These are phyloP conservation scores for Mayetiola destructor DNA, from an alignment of 2,888 invertebrate species.

Conservation along the genomic window DNA sequence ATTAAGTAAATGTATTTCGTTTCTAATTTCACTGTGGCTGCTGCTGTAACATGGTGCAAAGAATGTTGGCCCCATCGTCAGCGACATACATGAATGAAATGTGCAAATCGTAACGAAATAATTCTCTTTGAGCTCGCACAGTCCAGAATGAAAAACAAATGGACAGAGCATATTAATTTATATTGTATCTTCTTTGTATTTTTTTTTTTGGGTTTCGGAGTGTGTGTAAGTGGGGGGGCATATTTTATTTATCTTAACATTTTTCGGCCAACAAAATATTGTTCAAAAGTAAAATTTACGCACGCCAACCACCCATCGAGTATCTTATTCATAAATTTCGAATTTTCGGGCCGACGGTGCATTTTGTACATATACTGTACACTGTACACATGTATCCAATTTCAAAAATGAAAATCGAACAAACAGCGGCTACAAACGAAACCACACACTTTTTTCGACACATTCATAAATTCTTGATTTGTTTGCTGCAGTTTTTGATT, in stretches of 20 bases:
- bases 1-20: neutral
- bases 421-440: no score
- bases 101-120: slow-evolving; percentile 6
- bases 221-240: slow-evolving; percentile 7
- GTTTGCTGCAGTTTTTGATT: no score
- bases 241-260: slow-evolving; percentile 3
- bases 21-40: neutral
- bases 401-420: no score
- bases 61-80: no score
- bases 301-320: slow-evolving; percentile 7
- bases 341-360: neutral
- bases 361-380: no score
- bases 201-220: no score
- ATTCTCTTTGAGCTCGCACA: neutral
- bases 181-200: no score
- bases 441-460: no score
- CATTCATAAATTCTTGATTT: no score
- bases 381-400: no score
- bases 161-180: no score
- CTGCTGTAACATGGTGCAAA: neutral
- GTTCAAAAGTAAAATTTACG: neutral
- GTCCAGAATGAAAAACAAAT: neutral
- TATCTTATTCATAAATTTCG: slow-evolving; percentile 6
- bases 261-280: slow-evolving; percentile 1
- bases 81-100: slow-evolving; percentile 5